Evolutionary conservation across 1,140 invertebrate species (phyloP).

Genomic region (Galleria mellonella): DNA sequence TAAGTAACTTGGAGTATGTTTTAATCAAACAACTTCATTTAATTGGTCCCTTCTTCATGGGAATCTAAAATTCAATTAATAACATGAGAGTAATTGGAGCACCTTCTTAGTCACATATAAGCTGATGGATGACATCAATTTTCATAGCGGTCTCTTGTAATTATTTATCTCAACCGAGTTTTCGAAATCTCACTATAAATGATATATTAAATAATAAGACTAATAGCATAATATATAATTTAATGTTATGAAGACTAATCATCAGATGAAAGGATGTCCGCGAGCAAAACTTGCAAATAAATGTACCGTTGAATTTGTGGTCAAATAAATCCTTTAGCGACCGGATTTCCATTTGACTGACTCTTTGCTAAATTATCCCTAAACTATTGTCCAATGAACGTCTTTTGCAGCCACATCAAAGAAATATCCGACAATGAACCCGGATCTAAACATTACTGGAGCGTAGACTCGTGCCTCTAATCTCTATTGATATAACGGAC

Average conservation of each 20-base stretch:
- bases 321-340: slow-evolving; percentile 22
- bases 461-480: slow-evolving; percentile 64
- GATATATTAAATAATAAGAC: background rate
- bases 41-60: slow-evolving; percentile 36
- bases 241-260: no score
- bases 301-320: slow-evolving; percentile 21
- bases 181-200: slow-evolving; percentile 5
- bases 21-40: slow-evolving; percentile 51
- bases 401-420: slow-evolving; percentile 69
- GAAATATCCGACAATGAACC: slow-evolving; percentile 49
- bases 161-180: slow-evolving; percentile 10
- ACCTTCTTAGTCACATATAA: slow-evolving; percentile 12
- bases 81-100: slow-evolving; percentile 42
- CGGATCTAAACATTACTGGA: slow-evolving; percentile 28
- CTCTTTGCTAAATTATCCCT: slow-evolving; percentile 31
- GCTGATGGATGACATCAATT: slow-evolving; percentile 30
- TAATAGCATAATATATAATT: no score
- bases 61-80: slow-evolving; percentile 53
- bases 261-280: background rate
- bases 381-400: slow-evolving; percentile 33
- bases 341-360: slow-evolving; percentile 46
- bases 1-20: slow-evolving; percentile 47
- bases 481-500: slow-evolving; percentile 70
- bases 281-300: background rate
- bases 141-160: slow-evolving; percentile 18